Base-by-base conservation (phyloP, 2,888 invertebrate species). In the Sinohyriopsis cumingii region DNA sequence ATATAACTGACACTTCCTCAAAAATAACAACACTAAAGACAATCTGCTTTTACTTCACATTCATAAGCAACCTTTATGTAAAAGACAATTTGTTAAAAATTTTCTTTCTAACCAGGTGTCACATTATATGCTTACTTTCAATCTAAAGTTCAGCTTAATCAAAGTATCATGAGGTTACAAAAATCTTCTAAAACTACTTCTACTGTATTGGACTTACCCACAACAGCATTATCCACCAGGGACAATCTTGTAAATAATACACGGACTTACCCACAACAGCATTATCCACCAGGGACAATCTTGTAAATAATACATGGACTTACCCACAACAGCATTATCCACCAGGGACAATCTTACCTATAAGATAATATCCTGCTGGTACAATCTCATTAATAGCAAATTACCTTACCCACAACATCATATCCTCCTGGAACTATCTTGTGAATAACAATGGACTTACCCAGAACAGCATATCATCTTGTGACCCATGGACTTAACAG, bases 401-500 rank as follows among this genome's bases (percentile, higher is more conserved):
- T 3, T 2, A 25, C 4, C 25, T 25, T 25, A 25, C 25, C 4
- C 25, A 25, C 25, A 25, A 1, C 95, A 25, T 2, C 25, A 25
- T 25, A 25, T 25, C 25, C 25, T 25, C 25, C 25, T 25, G 25
- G 25, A 25, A 25, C 25, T 25, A 25, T 25, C 25, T 25, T 25
- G 25, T 25, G 25, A 25, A 25, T 25, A 25, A 25, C 25, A 25
- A 25, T 3, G 59, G 15, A 74, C 87, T 75, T 76, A 0, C 98
- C 98, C 0, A 98, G 98, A 1, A 97, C 96, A 3, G 99, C 97
- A 91, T 99, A 99, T 0, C 98, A 98, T 96, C 82, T 95, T 94
- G 85, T 95, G 95, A 94, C 93, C 1, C 95, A 45, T 3, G 56
- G 12, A 73, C 87, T 75, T 76, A 0, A 97, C 96, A 3, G 99